Evolutionary conservation across 2,888 invertebrate genomes (phyloP), one percentile per base, ranked within the genome.

Genomic region (Synergus japonicus): DNA sequence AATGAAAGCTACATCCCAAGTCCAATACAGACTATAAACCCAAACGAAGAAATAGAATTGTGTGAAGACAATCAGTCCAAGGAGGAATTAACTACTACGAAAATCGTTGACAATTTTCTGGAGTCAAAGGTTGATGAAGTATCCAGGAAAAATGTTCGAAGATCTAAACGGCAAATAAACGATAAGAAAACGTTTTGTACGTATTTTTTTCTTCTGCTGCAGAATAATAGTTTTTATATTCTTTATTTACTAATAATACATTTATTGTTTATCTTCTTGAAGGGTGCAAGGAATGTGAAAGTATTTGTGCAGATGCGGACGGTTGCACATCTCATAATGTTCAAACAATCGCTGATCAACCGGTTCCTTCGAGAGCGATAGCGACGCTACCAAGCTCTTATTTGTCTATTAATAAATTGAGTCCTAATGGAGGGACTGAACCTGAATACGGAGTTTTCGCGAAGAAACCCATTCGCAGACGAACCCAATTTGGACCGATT

Each of bases 401-500:
- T 90, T 93, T 95, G 81, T 92, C 92, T 44, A 93, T 95, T 83
- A 92, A 92, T 81, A 94, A 94, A 89, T 88, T 94, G 76, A 81
- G 89, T 29, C 80, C 84, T 12, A 82, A 87, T 12, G 84, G 85
- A 29, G 79, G 82, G 78, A 73, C 79, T 54, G 81, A 84, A 1
- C 85, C 86, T 58, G 92, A 92, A 85, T 91, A 93, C 84, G 95
- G 95, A 8, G 95, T 97, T 54, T 95, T 95, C 90, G 95, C 96
- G 0, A 95, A 95, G 83, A 95, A 95, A 85, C 91, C 93, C 15
- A 95, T 97, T 82, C 95, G 95, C 8, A 94, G 94, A 81, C 93
- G 94, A 54, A 95, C 96, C 0, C 95, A 96, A 84, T 97, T 97
- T 93, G 97, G 97, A 0, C 97, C 97, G 0, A 94, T 97, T 73